A percentile compares a stretch with the other conserved stretches of the same genome.
phyloP scores from a whole-genome alignment of 2,113 vertebrate species.

The Leptodactylus fuscus region DNA sequence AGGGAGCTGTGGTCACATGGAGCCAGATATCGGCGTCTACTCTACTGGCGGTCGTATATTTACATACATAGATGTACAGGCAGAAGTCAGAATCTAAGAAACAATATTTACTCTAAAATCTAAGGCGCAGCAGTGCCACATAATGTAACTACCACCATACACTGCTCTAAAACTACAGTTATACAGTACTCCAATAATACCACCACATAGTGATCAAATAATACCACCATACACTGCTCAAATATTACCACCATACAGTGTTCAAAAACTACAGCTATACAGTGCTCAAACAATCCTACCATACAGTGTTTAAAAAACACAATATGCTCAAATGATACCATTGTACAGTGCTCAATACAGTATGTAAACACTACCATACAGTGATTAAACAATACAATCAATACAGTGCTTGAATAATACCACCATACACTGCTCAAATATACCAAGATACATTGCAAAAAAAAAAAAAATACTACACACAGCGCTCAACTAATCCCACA shows the following conservation, averaged over 20 bases:
- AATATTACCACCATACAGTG: neutral
- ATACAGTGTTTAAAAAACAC: too few species aligned
- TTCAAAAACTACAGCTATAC: neutral
- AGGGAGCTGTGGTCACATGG: too few species aligned
- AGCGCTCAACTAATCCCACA: too few species aligned
- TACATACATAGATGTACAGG: neutral
- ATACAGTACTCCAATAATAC: too few species aligned
- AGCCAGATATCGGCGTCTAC: too few species aligned
- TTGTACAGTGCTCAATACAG: neutral
- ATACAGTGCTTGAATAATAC: neutral
- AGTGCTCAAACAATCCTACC: neutral
- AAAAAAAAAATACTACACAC: too few species aligned
- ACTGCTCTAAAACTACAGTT: too few species aligned
- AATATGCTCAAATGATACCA: neutral
- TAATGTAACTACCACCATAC: neutral
- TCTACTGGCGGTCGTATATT: too few species aligned
- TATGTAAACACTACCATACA: neutral
- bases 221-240: neutral
- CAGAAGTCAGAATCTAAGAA: neutral
- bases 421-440: neutral
- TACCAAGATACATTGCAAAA: too few species aligned
- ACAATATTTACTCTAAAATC: neutral
- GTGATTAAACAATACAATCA: neutral
- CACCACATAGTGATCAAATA: too few species aligned
- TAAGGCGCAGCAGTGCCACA: neutral